Evolutionary conservation across 2,888 invertebrate species (phyloP).

Genomic region (Lamellibrachia columna): DNA sequence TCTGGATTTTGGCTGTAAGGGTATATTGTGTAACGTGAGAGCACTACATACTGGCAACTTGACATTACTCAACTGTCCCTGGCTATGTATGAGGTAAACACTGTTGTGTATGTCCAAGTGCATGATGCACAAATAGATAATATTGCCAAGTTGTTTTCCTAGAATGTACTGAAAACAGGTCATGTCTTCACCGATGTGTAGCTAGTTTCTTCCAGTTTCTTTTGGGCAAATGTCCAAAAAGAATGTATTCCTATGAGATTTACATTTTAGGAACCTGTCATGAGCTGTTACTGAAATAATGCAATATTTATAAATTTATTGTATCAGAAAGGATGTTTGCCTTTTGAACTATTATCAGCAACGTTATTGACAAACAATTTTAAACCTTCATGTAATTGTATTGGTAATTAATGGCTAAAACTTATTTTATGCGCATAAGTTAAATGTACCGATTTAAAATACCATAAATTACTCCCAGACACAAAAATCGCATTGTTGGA

Average conservation of each 20-base stretch:
- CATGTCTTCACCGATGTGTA: not conserved
- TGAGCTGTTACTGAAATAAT: not conserved
- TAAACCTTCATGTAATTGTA: no score
- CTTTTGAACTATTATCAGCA: not conserved
- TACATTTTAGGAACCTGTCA: not conserved
- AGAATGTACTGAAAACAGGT: not conserved
- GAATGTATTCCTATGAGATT: not conserved
- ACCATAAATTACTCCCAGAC: no score
- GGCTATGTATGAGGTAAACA: not conserved
- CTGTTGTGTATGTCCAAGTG: not conserved
- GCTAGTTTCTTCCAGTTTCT: not conserved
- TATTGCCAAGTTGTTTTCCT: slow-evolving; percentile 10
- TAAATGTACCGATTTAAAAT: no score
- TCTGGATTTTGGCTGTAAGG: not conserved
- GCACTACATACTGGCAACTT: not conserved
- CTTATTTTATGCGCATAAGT: no score
- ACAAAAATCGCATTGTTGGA: no score
- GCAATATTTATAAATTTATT: not conserved
- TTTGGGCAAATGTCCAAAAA: not conserved
- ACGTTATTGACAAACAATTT: no score
- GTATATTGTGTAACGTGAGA: not conserved
- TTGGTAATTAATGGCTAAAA: no score
- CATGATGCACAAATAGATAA: not conserved
- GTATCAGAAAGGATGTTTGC: not conserved
- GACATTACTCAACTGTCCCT: not conserved